Evolutionary conservation across 2,888 invertebrate genomes (phyloP).

Genomic region (Ellobium chinense): DNA sequence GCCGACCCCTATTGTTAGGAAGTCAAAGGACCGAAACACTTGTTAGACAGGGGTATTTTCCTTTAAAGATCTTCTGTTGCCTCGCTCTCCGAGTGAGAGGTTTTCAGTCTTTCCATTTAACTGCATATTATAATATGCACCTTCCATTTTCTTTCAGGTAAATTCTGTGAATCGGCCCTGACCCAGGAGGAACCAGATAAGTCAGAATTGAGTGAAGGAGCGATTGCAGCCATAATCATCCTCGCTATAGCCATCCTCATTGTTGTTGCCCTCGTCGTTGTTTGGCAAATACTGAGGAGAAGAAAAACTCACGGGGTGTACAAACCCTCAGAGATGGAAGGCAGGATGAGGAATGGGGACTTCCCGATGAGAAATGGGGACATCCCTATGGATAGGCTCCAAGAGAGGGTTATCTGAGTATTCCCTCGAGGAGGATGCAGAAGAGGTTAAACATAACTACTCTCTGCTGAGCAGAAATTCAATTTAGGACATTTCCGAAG

Average conservation of each 20-base stretch:
- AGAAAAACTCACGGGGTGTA: slow-evolving; percentile 66
- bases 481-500: too few relatives aligned
- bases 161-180: not conserved
- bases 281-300: slow-evolving; percentile 59
- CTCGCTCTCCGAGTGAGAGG: too few relatives aligned
- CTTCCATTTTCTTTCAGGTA: slow-evolving; percentile 19
- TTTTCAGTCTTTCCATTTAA: not conserved
- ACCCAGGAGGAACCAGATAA: not conserved
- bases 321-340: slow-evolving; percentile 65
- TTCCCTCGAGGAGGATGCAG: too few relatives aligned
- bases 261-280: slow-evolving; percentile 46
- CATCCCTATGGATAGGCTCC: too few relatives aligned
- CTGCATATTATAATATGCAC: not conserved
- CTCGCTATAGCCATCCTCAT: slow-evolving; percentile 57
- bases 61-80: too few relatives aligned
- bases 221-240: slow-evolving; percentile 54
- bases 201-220: slow-evolving; percentile 30
- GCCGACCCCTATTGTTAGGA: too few relatives aligned
- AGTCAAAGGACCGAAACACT: too few relatives aligned
- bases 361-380: slow-evolving; percentile 47
- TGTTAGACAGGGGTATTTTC: too few relatives aligned
- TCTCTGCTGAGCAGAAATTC: too few relatives aligned
- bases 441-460: too few relatives aligned
- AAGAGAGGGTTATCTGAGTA: too few relatives aligned
- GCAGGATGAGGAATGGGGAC: slow-evolving; percentile 28